Evolutionary conservation across 2,113 vertebrate genomes (phyloP).

Genomic region (Sapajus apella): DNA sequence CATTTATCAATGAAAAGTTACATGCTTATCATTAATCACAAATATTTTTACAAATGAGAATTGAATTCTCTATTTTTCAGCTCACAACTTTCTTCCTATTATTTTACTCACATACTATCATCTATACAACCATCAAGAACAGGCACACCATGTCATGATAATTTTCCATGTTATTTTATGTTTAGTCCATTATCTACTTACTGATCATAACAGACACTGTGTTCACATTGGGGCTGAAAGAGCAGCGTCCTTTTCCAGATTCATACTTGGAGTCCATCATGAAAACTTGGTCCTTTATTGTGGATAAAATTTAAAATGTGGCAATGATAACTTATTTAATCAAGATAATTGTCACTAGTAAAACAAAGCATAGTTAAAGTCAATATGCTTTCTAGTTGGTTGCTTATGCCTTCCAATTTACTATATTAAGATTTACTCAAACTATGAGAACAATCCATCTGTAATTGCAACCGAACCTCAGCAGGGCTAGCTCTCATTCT

Average conservation of each 20-base stretch:
- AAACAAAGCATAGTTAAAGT: background rate
- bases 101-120: background rate
- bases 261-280: conserved; percentile 94
- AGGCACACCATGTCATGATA: background rate
- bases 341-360: background rate
- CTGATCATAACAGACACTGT: conserved; percentile 98
- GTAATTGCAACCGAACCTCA: background rate
- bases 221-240: conserved; percentile 97
- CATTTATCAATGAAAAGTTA: background rate
- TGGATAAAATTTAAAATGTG: conserved; percentile 59
- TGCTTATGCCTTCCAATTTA: background rate
- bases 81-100: background rate
- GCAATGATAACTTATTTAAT: background rate
- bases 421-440: background rate
- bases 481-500: background rate
- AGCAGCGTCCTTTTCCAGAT: conserved; percentile 97
- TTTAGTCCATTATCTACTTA: conserved; percentile 85
- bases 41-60: conserved; percentile 8
- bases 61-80: background rate
- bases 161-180: background rate
- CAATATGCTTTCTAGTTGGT: background rate
- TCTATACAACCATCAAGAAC: background rate
- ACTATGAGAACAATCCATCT: background rate
- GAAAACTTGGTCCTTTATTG: conserved; percentile 93
- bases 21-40: background rate